These are phyloP conservation scores for Agrochola litura DNA, from an alignment of 2,888 invertebrate genomes.

Conservation along the genomic window DNA sequence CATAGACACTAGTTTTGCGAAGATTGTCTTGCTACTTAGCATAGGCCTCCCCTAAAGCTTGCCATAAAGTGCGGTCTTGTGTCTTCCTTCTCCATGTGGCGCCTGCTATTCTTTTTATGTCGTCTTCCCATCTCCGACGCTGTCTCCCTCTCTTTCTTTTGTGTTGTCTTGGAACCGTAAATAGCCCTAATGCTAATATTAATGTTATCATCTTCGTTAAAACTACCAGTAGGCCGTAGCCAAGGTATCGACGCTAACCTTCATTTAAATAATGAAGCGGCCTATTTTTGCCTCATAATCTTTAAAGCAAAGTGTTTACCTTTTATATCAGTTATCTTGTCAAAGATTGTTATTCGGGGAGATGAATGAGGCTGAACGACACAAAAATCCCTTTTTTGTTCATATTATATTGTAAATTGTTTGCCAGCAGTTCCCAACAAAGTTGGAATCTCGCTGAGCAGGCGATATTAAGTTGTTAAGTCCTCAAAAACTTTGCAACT, in stretches of 20 bases:
- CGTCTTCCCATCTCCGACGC: no score
- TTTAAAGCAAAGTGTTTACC: constrained; percentile 48
- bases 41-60: no score
- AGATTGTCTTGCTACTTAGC: no score
- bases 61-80: no score
- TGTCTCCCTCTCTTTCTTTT: no score
- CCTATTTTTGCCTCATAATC: constrained; percentile 44
- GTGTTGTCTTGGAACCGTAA: no score
- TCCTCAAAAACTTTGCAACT: constrained; percentile 57
- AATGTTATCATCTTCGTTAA: constrained; percentile 2
- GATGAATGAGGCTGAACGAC: constrained; percentile 51
- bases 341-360: constrained; percentile 50
- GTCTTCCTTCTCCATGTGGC: no score
- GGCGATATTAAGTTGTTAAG: constrained; percentile 62
- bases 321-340: constrained; percentile 59
- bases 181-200: neutral
- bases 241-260: constrained; percentile 23
- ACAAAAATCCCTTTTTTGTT: constrained; percentile 51
- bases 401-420: constrained; percentile 62
- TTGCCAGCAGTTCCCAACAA: constrained; percentile 57
- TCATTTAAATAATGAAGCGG: constrained; percentile 26
- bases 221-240: neutral
- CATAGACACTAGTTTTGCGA: no score
- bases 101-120: no score
- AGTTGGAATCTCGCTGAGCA: constrained; percentile 52